Evolutionary conservation across 2,888 invertebrate species (phyloP).

Genomic region (Phortica okadai): DNA sequence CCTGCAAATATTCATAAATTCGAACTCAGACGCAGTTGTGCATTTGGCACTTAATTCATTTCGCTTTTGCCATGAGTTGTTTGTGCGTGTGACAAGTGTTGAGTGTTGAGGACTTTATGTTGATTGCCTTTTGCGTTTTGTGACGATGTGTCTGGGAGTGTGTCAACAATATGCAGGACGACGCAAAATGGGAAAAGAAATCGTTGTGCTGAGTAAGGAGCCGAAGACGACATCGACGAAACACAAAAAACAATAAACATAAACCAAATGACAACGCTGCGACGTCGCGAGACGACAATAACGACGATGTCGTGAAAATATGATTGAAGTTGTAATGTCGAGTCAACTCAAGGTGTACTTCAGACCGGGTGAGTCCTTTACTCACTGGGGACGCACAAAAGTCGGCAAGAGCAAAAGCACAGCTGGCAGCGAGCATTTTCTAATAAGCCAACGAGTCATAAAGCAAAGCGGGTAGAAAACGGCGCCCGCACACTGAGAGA

Average conservation of each 20-base stretch:
- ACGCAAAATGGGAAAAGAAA: background rate
- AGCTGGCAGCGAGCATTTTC: slow-evolving; percentile 8
- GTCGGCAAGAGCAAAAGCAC: slow-evolving; percentile 4
- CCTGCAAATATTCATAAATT: slow-evolving; percentile 13
- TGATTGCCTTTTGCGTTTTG: slow-evolving; percentile 72
- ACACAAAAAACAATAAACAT: slow-evolving; percentile 69
- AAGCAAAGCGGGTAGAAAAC: background rate
- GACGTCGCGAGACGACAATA: slow-evolving; percentile 10
- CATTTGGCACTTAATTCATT: slow-evolving; percentile 69
- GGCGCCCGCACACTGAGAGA: background rate
- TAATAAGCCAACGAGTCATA: slow-evolving; percentile 26
- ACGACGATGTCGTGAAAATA: slow-evolving; percentile 53
- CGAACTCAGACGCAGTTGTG: slow-evolving; percentile 60
- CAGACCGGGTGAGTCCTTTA: background rate
- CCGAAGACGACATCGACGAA: slow-evolving; percentile 45
- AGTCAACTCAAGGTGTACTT: slow-evolving; percentile 22
- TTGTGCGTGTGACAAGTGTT: slow-evolving; percentile 61
- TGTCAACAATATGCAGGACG: slow-evolving; percentile 34
- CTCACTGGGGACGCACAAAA: slow-evolving; percentile 26
- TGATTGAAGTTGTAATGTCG: slow-evolving; percentile 67
- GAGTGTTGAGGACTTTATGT: slow-evolving; percentile 57
- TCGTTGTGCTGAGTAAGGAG: background rate
- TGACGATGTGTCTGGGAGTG: slow-evolving; percentile 67
- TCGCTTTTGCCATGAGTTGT: background rate
- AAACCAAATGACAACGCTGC: slow-evolving; percentile 59